Evolutionary conservation across 2,113 vertebrate species (phyloP).

Genomic region (Caracal caracal): DNA sequence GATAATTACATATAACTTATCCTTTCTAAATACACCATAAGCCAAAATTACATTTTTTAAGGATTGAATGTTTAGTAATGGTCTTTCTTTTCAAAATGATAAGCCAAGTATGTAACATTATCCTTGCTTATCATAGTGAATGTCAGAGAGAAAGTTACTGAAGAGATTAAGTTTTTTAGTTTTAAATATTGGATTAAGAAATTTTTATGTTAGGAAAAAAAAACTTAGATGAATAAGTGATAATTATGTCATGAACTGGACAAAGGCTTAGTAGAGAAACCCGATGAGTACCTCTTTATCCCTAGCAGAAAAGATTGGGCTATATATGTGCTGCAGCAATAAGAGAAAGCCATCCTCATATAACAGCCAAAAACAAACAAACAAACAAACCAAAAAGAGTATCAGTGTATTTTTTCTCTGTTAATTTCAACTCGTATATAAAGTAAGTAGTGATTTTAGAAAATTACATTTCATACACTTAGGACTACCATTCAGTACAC

Average conservation of each 20-base stretch:
- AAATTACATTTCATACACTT: background rate
- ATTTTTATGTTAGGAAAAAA: background rate
- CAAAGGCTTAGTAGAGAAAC: background rate
- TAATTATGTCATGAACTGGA: background rate
- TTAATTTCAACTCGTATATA: background rate
- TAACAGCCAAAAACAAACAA: background rate
- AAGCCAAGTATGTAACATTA: background rate
- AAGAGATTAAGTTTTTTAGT: slow-evolving; percentile 16
- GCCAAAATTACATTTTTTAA: background rate
- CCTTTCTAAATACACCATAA: slow-evolving; percentile 2
- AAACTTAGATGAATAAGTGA: background rate
- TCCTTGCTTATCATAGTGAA: background rate
- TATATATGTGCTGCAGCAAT: background rate
- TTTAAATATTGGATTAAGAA: background rate
- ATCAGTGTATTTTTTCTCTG: background rate
- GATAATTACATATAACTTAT: background rate
- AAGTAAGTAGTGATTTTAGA: background rate
- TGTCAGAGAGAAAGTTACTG: background rate
- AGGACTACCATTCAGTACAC: background rate
- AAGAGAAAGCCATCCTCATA: background rate
- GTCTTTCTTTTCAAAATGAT: slow-evolving; percentile 7
- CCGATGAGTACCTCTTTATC: background rate
- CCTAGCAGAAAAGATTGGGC: background rate
- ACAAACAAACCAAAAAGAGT: background rate
- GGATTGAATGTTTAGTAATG: background rate